Evolutionary conservation across 2,113 vertebrate species (phyloP).

Genomic region (Oreotrochilus melanogaster): DNA sequence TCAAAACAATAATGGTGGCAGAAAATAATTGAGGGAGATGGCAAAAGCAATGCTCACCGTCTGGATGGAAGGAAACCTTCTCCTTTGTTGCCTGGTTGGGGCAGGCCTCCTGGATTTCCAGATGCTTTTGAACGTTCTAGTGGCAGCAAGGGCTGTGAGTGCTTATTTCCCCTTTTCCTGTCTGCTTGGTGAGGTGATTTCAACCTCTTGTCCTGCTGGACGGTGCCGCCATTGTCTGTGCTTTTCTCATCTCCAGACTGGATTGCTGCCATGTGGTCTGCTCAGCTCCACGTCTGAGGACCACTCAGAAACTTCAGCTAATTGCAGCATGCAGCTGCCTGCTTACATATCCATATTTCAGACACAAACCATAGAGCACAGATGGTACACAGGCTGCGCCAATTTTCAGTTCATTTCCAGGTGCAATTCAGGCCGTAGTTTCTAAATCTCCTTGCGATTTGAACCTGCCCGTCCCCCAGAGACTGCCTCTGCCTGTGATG

Average conservation of each 20-base stretch:
- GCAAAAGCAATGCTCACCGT: conserved; percentile 1
- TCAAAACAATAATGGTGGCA: conserved; percentile 11
- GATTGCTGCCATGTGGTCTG: conserved; percentile 72
- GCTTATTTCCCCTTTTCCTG: conserved; percentile 68
- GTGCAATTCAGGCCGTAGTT: conserved; percentile 66
- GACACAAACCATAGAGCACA: conserved; percentile 66
- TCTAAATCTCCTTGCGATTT: conserved; percentile 57
- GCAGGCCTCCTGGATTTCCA: conserved; percentile 69
- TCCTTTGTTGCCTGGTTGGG: conserved; percentile 47
- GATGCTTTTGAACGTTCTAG: conserved; percentile 64
- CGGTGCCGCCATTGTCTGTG: conserved; percentile 64
- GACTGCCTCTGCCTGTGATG: neutral
- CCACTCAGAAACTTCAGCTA: conserved; percentile 74
- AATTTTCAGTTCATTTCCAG: conserved; percentile 70
- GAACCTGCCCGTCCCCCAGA: conserved; percentile 2
- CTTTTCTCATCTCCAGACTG: conserved; percentile 72
- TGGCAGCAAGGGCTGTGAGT: conserved; percentile 51
- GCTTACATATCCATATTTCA: conserved; percentile 71
- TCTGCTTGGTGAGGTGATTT: conserved; percentile 66
- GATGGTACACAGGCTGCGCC: conserved; percentile 68
- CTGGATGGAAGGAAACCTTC: conserved; percentile 44
- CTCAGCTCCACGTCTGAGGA: conserved; percentile 70
- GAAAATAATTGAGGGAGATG: conserved; percentile 52
- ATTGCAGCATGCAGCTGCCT: conserved; percentile 72
- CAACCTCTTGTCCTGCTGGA: conserved; percentile 73